A percentile compares a stretch with the other conserved stretches of the same genome.
These are phyloP conservation scores for Hypothenemus hampei DNA, from an alignment of 1,140 invertebrate species.

Conservation along the genomic window DNA sequence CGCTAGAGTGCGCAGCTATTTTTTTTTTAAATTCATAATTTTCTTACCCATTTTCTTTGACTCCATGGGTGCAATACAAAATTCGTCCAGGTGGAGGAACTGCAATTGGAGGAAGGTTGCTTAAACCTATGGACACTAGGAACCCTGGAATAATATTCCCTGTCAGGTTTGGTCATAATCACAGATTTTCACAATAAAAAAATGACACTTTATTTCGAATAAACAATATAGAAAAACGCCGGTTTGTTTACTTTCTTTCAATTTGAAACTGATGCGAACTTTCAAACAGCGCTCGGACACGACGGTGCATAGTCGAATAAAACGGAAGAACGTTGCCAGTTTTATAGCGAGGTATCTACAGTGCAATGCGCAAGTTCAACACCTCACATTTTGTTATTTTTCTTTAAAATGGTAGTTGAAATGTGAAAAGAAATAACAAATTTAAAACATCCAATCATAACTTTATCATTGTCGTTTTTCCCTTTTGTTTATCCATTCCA, in stretches of 20 bases:
- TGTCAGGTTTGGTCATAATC: conserved; percentile 23
- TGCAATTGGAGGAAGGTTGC: conserved; percentile 1
- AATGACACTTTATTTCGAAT: conserved; percentile 12
- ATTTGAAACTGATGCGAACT: conserved; percentile 5
- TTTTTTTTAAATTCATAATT: conserved; percentile 11
- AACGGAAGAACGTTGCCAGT: neutral
- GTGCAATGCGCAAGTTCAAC: neutral
- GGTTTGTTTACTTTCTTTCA: conserved; percentile 22
- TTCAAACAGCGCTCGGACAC: conserved; percentile 10
- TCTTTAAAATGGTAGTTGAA: neutral
- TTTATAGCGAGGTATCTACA: neutral
- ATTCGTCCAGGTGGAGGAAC: conserved; percentile 1
- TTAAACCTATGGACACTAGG: conserved; percentile 10
- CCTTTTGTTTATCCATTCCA: neutral
- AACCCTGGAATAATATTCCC: conserved; percentile 18
- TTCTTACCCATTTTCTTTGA: conserved; percentile 16
- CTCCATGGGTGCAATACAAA: neutral
- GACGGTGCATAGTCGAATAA: conserved; percentile 5
- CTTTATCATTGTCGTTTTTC: neutral
- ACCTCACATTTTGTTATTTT: neutral
- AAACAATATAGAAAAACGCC: conserved; percentile 3
- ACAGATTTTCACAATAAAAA: conserved; percentile 18
- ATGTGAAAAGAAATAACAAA: neutral
- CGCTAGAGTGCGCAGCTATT: conserved; percentile 16
- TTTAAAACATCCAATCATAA: neutral